Base-by-base conservation (phyloP, 2,113 vertebrate genomes). In the Lanius ludovicianus region DNA sequence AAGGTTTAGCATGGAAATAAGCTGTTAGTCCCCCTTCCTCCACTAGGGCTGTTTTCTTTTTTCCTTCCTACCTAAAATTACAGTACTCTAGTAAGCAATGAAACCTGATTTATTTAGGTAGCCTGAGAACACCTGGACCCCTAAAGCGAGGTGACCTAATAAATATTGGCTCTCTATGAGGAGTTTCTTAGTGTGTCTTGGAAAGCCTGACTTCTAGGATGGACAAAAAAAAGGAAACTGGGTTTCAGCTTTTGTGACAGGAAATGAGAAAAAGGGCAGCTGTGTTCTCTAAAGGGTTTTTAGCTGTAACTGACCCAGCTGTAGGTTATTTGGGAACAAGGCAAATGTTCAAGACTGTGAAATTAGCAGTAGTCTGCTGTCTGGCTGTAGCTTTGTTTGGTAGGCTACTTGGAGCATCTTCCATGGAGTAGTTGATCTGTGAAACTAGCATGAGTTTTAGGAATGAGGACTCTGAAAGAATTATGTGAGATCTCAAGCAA, bases 401-500 rank as follows among this genome's bases (percentile, higher is more conserved):
- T 79, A 25, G 42, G 7, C 24, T 60, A 69, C 52, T 55, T 57
- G 47, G 8, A 49, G 21, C 20, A 25, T 69, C 16, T 23, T 91
- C 53, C 19, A 10, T 68, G 37, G 18, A 75, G 13, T 7, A 47
- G 46, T 27, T 71, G 33, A 9, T 41, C 53, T 69, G 24, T 30
- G 63, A 53, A 80, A 24, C 11, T 44, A 65, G 22, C 2, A 0
- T 27, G 49, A 65, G 11, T 53, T 81, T 77, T 67, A 53, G 53
- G 55, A 81, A 46, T 75, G 24, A 53, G 14, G 15, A 11, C 25
- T 10, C 4, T 20, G 7, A 31, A 33, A 60, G 49, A 69, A 31
- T 53, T 69, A 33, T 0, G 0, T 33, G 20, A 77, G 27, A 39
- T 12, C 25, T 57, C 2, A 1, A 73, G 64, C 64, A 89, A 74